A percentile compares a stretch with the other conserved stretches of the same genome.
Conservation (phyloP, 2,797 vertebrate genomes). For the Sebastes cheni region DNA sequence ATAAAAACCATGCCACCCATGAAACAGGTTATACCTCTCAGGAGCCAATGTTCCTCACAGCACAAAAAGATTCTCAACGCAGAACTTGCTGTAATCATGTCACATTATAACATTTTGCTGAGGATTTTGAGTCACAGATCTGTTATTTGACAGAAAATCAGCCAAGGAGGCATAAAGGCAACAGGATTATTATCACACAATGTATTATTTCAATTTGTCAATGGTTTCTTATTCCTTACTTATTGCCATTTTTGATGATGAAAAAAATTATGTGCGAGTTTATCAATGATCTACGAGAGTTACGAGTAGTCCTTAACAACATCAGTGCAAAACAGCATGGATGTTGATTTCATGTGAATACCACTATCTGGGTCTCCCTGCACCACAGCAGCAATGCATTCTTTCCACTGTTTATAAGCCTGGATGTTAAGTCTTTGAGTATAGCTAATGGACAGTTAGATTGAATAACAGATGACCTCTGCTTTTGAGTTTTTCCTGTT, state of each 20-base stretch:
- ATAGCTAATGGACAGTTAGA: slow-evolving; percentile 31
- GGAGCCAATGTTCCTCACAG: background rate
- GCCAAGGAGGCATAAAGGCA: background rate
- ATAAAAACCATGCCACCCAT: background rate
- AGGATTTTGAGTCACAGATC: background rate
- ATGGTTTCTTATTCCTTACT: background rate
- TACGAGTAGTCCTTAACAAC: background rate
- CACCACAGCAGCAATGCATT: slow-evolving; percentile 15
- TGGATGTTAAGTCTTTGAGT: slow-evolving; percentile 22
- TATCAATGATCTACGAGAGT: background rate
- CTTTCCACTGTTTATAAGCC: slow-evolving; percentile 40
- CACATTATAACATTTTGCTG: no score
- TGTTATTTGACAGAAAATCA: background rate
- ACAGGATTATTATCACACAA: background rate
- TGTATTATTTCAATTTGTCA: background rate
- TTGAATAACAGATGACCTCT: slow-evolving; percentile 20
- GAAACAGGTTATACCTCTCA: background rate
- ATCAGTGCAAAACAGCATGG: slow-evolving; percentile 10
- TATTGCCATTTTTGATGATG: background rate
- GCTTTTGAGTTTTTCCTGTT: slow-evolving; percentile 17
- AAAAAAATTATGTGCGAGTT: background rate
- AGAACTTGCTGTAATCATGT: no score
- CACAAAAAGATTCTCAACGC: background rate
- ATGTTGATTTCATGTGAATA: slow-evolving; percentile 5
- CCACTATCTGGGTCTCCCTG: background rate